Base-by-base conservation (phyloP, 2,797 vertebrate species). In the Anolis apletophallus region DNA sequence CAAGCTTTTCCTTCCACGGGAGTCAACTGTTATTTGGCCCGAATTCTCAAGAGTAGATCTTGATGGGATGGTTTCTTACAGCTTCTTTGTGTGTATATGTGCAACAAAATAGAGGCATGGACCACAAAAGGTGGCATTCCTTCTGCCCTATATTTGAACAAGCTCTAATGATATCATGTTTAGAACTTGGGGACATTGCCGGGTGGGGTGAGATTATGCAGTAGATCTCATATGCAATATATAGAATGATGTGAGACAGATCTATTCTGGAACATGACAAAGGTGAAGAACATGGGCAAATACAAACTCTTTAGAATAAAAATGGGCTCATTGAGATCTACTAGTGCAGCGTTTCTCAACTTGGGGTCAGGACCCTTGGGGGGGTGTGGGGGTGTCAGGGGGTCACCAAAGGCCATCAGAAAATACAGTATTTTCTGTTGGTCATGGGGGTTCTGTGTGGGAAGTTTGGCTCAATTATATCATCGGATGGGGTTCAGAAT, bases 1-100 rank as follows among this genome's bases (percentile, higher is more conserved):
- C 68, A 86, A 86, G 88, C 79, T 91, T 93, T 95, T 91, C 90
- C 93, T 91, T 87, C 90, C 83, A 74, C 89, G 5, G 64, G 88
- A 64, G 75, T 91, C 83, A 88, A 64, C 23, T 76, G 83, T 78
- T 91, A 67, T 79, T 73, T 79, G 61, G 17, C 52, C 90, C 78
- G 85, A 77, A 81, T 89, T 0, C 50, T 73, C 90, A 79, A 81
- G 89, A 93, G 40, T 40, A 36, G 34, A 84, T 80, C 0, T 0
- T 85, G 87, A 84, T 73, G 17, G 69, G 16, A 13, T 40, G 61
- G 83, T 87, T 78, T 85, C 84, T 67, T 87, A 73, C 34, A 77
- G n/a, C n/a, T 21, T 40, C 77, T 57, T 78, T 71, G 57, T 78
- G 29, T 69, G 19, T 32, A 34, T 34, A 59, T 61, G 19, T 61